Conservation (phyloP, 2,888 invertebrate species). For the Cistogaster globosa region DNA sequence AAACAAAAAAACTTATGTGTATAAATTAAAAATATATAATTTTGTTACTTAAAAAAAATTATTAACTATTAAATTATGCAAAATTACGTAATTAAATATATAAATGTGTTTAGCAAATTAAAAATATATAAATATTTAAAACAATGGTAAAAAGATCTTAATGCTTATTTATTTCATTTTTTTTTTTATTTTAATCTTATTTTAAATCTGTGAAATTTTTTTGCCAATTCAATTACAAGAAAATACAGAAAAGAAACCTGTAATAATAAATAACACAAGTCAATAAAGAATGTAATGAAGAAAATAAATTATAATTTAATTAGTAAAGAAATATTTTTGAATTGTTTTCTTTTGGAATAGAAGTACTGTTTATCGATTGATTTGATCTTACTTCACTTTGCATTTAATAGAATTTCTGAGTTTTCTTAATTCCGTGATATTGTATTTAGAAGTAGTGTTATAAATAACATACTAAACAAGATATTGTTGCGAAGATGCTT, state of each 20-base stretch:
- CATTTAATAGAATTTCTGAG: too few relatives aligned
- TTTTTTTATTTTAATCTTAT: constrained; percentile 38
- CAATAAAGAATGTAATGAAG: constrained; percentile 60
- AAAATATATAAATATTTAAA: constrained; percentile 24
- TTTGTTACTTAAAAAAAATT: constrained; percentile 63
- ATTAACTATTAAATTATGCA: constrained; percentile 60
- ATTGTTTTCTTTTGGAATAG: constrained; percentile 29
- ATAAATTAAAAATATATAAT: constrained; percentile 38
- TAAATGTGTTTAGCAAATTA: constrained; percentile 70
- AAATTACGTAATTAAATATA: constrained; percentile 64
- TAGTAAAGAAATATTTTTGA: constrained; percentile 43
- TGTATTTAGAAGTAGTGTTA: too few relatives aligned
- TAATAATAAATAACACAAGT: constrained; percentile 60
- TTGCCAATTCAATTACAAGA: constrained; percentile 40
- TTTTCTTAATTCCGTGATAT: too few relatives aligned
- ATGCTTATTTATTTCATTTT: constrained; percentile 47
- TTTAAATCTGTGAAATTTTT: constrained; percentile 31
- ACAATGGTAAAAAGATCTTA: constrained; percentile 29
- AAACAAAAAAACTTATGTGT: not conserved
- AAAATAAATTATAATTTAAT: constrained; percentile 66
- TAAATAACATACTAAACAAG: too few relatives aligned
- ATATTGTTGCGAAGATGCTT: too few relatives aligned
- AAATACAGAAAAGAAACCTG: constrained; percentile 11
- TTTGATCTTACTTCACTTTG: too few relatives aligned
- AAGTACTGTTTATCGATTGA: not conserved